Evolutionary conservation across 2,888 invertebrate genomes (phyloP).

Genomic region (Oconnorella tubifera): DNA sequence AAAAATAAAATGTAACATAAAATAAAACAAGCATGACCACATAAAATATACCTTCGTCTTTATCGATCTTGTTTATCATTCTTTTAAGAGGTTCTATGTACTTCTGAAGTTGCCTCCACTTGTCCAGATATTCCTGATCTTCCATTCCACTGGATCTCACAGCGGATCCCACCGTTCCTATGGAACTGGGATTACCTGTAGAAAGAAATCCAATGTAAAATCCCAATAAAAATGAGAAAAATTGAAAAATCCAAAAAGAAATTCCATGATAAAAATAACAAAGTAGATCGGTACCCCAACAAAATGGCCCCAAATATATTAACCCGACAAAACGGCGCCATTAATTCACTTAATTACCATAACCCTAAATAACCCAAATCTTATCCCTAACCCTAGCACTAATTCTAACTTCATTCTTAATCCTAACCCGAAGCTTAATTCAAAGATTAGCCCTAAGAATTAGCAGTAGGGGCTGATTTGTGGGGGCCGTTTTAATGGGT

Average conservation of each 20-base stretch:
- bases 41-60: slow-evolving; percentile 55
- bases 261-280: not conserved
- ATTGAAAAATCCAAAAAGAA: not conserved
- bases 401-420: no score
- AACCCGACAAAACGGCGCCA: not conserved
- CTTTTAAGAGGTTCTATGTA: slow-evolving; percentile 87
- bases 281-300: not conserved
- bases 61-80: slow-evolving; percentile 70
- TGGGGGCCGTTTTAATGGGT: no score
- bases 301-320: not conserved
- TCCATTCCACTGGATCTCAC: slow-evolving; percentile 58
- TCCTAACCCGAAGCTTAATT: no score
- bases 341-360: not conserved
- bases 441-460: no score
- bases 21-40: no score
- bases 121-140: slow-evolving; percentile 86
- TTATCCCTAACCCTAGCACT: not conserved
- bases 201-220: not conserved
- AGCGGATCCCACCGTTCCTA: slow-evolving; percentile 12
- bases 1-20: no score
- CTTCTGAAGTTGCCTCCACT: slow-evolving; percentile 85
- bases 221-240: no score
- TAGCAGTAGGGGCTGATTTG: no score
- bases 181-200: slow-evolving; percentile 19
- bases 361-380: not conserved